Percentiles rank a stretch among this genome's conserved stretches.
These are phyloP conservation scores for Eledone cirrhosa DNA, from an alignment of 2,888 invertebrate species.

Conservation along the genomic window DNA sequence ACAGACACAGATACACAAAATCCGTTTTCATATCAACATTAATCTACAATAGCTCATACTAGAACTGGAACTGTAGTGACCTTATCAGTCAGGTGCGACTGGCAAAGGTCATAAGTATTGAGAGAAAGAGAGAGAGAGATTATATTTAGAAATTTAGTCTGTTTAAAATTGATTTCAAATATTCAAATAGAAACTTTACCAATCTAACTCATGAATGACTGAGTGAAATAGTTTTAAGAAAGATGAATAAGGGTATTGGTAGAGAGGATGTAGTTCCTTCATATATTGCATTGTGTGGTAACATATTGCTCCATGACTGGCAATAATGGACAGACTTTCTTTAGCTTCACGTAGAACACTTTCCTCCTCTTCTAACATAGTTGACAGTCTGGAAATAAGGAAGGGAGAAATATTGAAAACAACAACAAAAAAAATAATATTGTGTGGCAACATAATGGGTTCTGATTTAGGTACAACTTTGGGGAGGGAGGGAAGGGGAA, in stretches of 20 bases:
- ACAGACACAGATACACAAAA: too few relatives aligned
- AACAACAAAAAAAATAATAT: slow-evolving; percentile 25
- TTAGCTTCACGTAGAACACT: slow-evolving; percentile 57
- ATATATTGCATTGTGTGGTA: slow-evolving; percentile 65
- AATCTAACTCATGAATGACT: slow-evolving; percentile 65
- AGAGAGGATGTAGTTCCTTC: slow-evolving; percentile 60
- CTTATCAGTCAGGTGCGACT: too few relatives aligned
- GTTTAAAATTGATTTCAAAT: too few relatives aligned
- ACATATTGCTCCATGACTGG: slow-evolving; percentile 63
- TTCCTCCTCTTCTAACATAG: slow-evolving; percentile 36
- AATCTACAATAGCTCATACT: too few relatives aligned
- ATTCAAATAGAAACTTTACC: slow-evolving; percentile 44
- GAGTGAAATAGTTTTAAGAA: slow-evolving; percentile 61
- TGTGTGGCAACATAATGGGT: slow-evolving; percentile 53
- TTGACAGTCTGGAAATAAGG: neutral
- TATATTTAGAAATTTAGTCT: too few relatives aligned
- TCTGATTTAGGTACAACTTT: too few relatives aligned
- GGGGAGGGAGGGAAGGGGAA: too few relatives aligned
- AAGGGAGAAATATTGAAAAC: neutral
- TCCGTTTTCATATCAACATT: too few relatives aligned
- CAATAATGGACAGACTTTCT: slow-evolving; percentile 62
- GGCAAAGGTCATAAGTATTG: too few relatives aligned
- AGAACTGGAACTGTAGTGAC: too few relatives aligned
- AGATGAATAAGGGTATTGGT: slow-evolving; percentile 62
- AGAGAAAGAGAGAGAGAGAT: too few relatives aligned